Percentiles rank a stretch among this genome's conserved stretches.
Evolutionary conservation across 2,888 invertebrate genomes (phyloP).

Genomic region (Parthenolecanium corni): DNA sequence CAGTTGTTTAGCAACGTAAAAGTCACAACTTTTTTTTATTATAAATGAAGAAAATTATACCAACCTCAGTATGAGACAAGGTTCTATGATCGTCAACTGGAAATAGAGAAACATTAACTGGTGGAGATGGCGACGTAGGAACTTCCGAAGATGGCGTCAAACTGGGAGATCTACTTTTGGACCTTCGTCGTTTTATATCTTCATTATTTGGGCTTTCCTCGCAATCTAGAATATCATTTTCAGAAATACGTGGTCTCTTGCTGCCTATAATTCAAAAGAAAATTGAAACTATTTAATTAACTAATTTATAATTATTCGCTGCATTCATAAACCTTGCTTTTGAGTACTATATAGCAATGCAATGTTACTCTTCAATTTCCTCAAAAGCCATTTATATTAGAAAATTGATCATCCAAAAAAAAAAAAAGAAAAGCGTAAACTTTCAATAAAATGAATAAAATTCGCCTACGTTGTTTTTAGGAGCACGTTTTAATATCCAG

Average conservation of each 20-base stretch:
- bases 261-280: constrained; percentile 25
- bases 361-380: too few species aligned
- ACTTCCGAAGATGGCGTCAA: constrained; percentile 22
- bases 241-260: constrained; percentile 32
- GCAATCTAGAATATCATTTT: constrained; percentile 27
- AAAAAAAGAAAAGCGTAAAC: too few species aligned
- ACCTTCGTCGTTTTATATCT: constrained; percentile 24
- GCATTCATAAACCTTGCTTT: too few species aligned
- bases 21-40: too few species aligned
- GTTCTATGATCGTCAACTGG: constrained; percentile 19
- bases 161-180: constrained; percentile 25
- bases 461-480: constrained; percentile 19
- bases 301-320: too few species aligned
- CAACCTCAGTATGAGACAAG: constrained; percentile 18
- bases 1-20: too few species aligned
- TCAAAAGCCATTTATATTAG: too few species aligned
- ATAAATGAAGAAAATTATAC: too few species aligned
- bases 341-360: too few species aligned
- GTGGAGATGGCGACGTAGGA: constrained; percentile 21
- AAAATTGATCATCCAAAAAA: too few species aligned
- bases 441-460: neutral
- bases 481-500: constrained; percentile 10
- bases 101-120: constrained; percentile 7
- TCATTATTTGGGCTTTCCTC: constrained; percentile 5
- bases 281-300: neutral